Evolutionary conservation across 2,797 vertebrate species (phyloP), one percentile per base, ranked within the genome.

Genomic region (Acipenser transmontanus): DNA sequence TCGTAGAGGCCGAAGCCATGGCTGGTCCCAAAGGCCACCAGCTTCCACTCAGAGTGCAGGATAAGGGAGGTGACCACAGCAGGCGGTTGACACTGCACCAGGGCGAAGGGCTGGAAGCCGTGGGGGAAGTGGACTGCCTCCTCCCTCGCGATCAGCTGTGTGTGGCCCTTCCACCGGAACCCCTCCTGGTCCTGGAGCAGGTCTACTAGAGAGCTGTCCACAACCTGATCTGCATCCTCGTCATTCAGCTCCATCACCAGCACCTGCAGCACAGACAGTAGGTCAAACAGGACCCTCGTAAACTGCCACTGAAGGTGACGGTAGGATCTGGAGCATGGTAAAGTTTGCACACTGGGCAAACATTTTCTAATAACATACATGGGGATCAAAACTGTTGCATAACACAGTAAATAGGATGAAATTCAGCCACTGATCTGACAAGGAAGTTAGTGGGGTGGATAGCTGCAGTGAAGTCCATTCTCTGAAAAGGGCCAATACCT

Each of bases 91-190:
- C 96, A 98, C 11, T 99, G 97, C 65, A 99, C 94, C 75, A 99
- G 68, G 51, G 93, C 85, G n/a, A 96, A 97, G 0, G 97, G 95
- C 85, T 99, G 97, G 77, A 98, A 99, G 51, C 97, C 97, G 1
- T 94, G 84, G 12, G 95, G 91, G 8, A 98, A 98, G 69, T 51
- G 70, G 71, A 99, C 93, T 0, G 93, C 85, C n/a, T 95, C 95
- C 0, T 91, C 87, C 66, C 89, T 87, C 61, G 93, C 87, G 5
- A 91, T 91, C 60, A 99, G 85, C 59, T 90, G 91, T 71, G 95
- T 92, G 0, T 99, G 97, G 9, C 97, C 97, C 81, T 99, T 99
- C 97, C 97, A 99, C 62, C 94, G 93, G 81, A 98, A 99, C 56
- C 96, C 96, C 66, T 98, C 97, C 76, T 98, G 96, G 68, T 95